These are phyloP conservation scores for Sarcophaga carnaria DNA, from an alignment of 2,888 invertebrate genomes.

Conservation along the genomic window DNA sequence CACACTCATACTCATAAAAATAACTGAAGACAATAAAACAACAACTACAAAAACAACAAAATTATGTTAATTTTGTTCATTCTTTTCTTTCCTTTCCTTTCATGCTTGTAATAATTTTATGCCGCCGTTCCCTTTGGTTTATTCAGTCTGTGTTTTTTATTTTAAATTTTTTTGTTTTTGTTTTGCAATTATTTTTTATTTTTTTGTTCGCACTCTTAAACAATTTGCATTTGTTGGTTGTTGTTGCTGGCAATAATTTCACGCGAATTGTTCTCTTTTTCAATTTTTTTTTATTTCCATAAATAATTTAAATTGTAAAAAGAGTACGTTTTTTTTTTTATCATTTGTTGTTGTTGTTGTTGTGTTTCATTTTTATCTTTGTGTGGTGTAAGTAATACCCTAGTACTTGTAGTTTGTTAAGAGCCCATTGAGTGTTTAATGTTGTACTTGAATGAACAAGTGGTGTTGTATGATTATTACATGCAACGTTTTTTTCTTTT, in stretches of 20 bases:
- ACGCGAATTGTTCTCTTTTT: background rate
- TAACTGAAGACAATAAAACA: slow-evolving; percentile 17
- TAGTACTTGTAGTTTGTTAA: slow-evolving; percentile 19
- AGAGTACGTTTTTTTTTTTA: background rate
- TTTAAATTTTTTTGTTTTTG: slow-evolving; percentile 23
- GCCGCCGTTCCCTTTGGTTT: slow-evolving; percentile 9
- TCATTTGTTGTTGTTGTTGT: background rate
- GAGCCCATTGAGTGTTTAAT: slow-evolving; percentile 30
- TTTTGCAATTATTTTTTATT: slow-evolving; percentile 6
- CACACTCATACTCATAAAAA: slow-evolving; percentile 31
- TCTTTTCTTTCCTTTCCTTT: slow-evolving; percentile 17
- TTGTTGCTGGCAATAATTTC: slow-evolving; percentile 22
- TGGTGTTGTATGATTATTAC: background rate
- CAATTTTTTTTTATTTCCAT: background rate
- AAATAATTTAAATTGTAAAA: slow-evolving; percentile 38
- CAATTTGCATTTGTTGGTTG: background rate
- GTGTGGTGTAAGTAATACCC: slow-evolving; percentile 15
- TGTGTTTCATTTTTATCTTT: slow-evolving; percentile 7
- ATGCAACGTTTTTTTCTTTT: background rate
- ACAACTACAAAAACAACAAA: background rate
- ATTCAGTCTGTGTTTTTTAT: slow-evolving; percentile 17
- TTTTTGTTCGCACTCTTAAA: slow-evolving; percentile 34
- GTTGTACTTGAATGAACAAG: slow-evolving; percentile 40
- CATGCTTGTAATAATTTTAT: slow-evolving; percentile 49
- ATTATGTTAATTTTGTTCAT: slow-evolving; percentile 41